These are phyloP conservation scores for Plectropomus leopardus DNA, from an alignment of 2,113 vertebrate genomes.

Conservation along the genomic window DNA sequence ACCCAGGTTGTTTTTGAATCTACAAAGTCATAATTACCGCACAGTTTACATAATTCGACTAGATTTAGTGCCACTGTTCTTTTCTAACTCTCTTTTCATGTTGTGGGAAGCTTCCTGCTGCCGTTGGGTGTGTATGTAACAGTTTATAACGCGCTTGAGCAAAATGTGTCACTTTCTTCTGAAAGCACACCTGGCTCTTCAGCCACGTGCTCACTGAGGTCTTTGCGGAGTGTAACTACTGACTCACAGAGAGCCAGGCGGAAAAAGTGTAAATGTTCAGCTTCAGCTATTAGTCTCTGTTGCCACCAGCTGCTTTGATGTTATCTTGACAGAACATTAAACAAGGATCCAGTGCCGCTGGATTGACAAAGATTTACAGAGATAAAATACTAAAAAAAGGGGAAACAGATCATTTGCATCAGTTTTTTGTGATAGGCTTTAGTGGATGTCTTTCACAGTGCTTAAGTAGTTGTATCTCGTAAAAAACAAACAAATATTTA, in stretches of 20 bases:
- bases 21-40: not conserved
- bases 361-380: slow-evolving; percentile 6
- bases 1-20: not conserved
- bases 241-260: not conserved
- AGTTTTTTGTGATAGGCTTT: not conserved
- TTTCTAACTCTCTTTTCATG: not conserved
- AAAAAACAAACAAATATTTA: too few species aligned
- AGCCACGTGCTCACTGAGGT: not conserved
- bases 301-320: not conserved
- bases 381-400: not conserved
- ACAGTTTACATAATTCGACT: not conserved
- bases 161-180: not conserved
- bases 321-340: slow-evolving; percentile 4
- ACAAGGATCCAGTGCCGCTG: not conserved
- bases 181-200: slow-evolving; percentile 25
- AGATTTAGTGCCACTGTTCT: not conserved
- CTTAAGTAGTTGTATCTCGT: not conserved
- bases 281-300: not conserved
- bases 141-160: slow-evolving; percentile 15
- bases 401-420: not conserved
- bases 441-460: not conserved
- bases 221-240: not conserved
- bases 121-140: not conserved
- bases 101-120: not conserved
- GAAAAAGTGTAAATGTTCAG: not conserved